Conservation (phyloP, 2,113 vertebrate genomes). For the Ochotona curzoniae region DNA sequence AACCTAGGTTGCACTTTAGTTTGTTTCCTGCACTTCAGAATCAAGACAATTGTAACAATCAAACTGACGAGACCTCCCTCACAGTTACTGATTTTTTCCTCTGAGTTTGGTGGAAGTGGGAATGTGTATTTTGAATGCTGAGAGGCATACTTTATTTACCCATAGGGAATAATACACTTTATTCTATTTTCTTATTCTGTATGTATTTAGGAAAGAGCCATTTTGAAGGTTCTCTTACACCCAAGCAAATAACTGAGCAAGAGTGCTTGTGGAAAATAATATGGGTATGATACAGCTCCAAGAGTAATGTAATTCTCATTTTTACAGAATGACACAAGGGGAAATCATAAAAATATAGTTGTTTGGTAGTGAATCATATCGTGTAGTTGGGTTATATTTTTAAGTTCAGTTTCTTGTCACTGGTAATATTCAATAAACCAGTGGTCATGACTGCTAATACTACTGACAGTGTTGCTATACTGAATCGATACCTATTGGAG, state of each 20-base stretch:
- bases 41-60: background rate
- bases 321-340: background rate
- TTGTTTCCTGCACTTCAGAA: background rate
- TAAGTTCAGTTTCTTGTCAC: background rate
- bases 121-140: constrained; percentile 6
- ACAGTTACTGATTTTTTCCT: background rate
- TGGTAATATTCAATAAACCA: background rate
- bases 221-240: constrained; percentile 42
- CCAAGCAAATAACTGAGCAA: constrained; percentile 17
- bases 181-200: background rate
- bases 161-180: background rate
- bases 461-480: background rate
- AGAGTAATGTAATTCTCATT: constrained; percentile 25
- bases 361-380: background rate
- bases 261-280: background rate
- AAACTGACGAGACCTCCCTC: background rate
- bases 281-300: background rate
- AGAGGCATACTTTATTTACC: background rate
- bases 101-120: constrained; percentile 3
- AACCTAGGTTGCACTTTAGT: background rate
- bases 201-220: background rate
- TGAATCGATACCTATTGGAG: background rate
- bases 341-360: background rate
- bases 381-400: background rate
- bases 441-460: too few relatives aligned